Evolutionary conservation across 2,797 vertebrate genomes (phyloP).

Genomic region (Lycodopsis pacificus): DNA sequence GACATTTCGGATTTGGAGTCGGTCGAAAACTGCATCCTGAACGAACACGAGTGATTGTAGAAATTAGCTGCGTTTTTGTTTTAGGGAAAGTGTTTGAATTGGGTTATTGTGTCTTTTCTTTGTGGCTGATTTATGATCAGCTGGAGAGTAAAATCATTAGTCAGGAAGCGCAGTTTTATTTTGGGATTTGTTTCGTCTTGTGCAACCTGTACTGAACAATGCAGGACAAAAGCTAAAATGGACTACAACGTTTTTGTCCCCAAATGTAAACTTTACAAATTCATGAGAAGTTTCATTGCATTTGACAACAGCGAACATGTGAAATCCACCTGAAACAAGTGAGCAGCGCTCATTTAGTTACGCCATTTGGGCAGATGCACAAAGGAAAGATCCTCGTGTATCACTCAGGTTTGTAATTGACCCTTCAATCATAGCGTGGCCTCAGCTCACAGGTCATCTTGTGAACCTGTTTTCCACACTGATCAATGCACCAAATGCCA

Average conservation of each 20-base stretch:
- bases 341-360: too few species aligned
- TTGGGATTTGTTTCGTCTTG: background rate
- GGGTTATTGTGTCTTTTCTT: background rate
- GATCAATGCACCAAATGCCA: too few species aligned
- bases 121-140: background rate
- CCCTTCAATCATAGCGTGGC: too few species aligned
- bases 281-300: too few species aligned
- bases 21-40: constrained; percentile 26
- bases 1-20: constrained; percentile 32
- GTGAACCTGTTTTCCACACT: too few species aligned
- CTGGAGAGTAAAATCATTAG: background rate
- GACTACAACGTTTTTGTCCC: background rate
- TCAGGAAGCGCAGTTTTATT: constrained; percentile 2
- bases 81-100: background rate
- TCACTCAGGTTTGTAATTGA: too few species aligned
- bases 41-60: constrained; percentile 15
- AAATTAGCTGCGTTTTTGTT: constrained; percentile 21
- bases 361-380: too few species aligned
- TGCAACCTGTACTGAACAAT: background rate
- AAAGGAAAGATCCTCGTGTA: too few species aligned
- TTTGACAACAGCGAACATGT: too few species aligned
- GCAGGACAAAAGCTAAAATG: background rate
- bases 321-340: too few species aligned
- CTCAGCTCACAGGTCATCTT: too few species aligned
- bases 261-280: background rate